phyloP scores from a whole-genome alignment of 2,797 vertebrate species.

The Fistularia commersonii region DNA sequence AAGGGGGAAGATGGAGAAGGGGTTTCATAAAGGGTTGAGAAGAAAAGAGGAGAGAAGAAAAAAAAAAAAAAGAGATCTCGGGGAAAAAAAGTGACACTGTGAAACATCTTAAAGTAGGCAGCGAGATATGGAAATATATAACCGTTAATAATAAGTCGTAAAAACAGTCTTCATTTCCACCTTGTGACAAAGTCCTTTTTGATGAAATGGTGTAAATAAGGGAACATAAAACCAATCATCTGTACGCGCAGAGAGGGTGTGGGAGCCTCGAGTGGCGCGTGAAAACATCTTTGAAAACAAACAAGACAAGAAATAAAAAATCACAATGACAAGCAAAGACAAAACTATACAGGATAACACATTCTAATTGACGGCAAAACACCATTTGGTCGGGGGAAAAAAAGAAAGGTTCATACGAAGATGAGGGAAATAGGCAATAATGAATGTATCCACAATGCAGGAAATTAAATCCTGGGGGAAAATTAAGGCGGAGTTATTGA shows the following conservation, averaged over 20 bases:
- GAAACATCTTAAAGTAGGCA: slow-evolving; percentile 3
- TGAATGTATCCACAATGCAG: slow-evolving; percentile 20
- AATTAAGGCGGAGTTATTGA: not conserved
- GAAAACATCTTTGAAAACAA: slow-evolving; percentile 19
- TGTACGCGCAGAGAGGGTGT: not conserved
- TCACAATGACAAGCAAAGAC: slow-evolving; percentile 34
- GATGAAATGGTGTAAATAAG: slow-evolving; percentile 12
- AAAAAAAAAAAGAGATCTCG: not conserved
- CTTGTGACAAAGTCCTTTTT: slow-evolving; percentile 1
- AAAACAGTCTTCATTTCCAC: slow-evolving; percentile 1
- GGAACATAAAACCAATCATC: slow-evolving; percentile 18
- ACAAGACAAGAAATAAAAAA: slow-evolving; percentile 27
- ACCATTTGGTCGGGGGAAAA: slow-evolving; percentile 13
- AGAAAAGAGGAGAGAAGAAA: slow-evolving; percentile 13
- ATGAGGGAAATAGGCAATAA: slow-evolving; percentile 36
- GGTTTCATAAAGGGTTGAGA: slow-evolving; percentile 1
- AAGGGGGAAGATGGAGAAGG: too few species aligned
- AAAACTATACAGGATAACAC: slow-evolving; percentile 14
- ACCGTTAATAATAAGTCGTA: too few species aligned
- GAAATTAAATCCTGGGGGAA: slow-evolving; percentile 9
- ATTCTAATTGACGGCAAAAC: slow-evolving; percentile 36
- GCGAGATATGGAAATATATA: not conserved
- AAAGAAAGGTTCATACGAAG: slow-evolving; percentile 24
- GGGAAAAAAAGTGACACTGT: not conserved
- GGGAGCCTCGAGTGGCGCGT: not conserved